Base-by-base conservation (phyloP, 2,797 vertebrate genomes). In the Melanotaenia trifasciata region DNA sequence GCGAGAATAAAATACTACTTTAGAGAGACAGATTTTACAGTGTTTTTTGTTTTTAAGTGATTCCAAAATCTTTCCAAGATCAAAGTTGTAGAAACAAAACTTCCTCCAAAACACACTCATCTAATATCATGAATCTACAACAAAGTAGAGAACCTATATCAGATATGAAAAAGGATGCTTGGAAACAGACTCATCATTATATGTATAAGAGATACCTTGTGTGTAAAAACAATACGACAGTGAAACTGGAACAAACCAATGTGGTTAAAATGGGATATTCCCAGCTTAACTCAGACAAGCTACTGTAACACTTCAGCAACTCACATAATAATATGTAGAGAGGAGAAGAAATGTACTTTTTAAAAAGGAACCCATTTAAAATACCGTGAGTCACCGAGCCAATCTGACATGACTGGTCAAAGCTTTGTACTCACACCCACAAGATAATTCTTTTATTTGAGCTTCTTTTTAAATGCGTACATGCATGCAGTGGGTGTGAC, bases 161-260 rank as follows among this genome's bases (percentile, higher is more conserved):
- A 22, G 0, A 71, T 65, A 58, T 36, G 51, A 24, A 57, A 57
- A 43, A 63, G 20, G 3, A 58, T 12, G 24, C 26, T 56, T 16
- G 20, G 59, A 60, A 69, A 67, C 1, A 1, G 26, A n/a, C 53
- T 70, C 24, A 33, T 75, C 13, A 65, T 4, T 60, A 38, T 59
- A 51, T 33, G 47, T 64, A 9, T 4, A 11, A 8, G 5, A 2
- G 18, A 47, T n/a, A 40, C 30, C 18, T 58, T 16, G 5, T 26
- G 11, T 38, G 11, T 28, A 4, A 30, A 50, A 53, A 69, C 36
- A 12, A 9, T 24, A 60, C 60, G 32, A 45, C 11, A 35, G 12
- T 13, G 26, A 11, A 54, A 32, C 3, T 54, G 9, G 5, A 59
- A 22, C 20, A 9, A n/a, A 20, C 20, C 18, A 8, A 20, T 50